Percentiles rank a stretch among this genome's conserved stretches.
phyloP scores from a whole-genome alignment of 92 coral and sea anemone species.

The Bergia sp. region DNA sequence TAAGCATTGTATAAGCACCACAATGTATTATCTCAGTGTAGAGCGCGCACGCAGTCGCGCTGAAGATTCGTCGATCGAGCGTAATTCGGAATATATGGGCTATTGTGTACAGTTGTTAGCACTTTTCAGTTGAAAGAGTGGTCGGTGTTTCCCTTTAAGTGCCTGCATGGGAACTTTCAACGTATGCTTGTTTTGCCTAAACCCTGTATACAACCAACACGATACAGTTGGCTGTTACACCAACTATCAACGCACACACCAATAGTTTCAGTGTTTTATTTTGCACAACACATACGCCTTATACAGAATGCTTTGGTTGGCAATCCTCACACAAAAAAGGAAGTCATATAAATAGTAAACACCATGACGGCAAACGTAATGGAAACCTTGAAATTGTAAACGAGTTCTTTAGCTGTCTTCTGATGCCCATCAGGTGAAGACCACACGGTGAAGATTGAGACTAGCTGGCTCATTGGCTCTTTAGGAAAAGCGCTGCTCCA shows the following conservation, averaged over 20 bases:
- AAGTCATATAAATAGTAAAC: no score
- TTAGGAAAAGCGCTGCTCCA: slow-evolving; percentile 95
- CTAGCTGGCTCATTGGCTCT: slow-evolving; percentile 70
- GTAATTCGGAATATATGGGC: no score
- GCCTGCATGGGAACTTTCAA: no score
- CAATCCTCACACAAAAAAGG: neutral
- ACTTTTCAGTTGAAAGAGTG: no score
- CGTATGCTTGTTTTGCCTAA: neutral
- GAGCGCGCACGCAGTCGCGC: no score
- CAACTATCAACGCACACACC: neutral
- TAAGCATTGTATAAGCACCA: no score
- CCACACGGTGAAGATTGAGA: neutral
- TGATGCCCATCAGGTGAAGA: neutral
- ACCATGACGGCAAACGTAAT: neutral
- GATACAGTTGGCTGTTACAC: neutral
- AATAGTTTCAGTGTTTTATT: neutral
- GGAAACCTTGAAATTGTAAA: no score
- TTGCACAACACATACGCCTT: neutral
- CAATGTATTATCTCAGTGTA: no score
- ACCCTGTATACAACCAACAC: neutral
- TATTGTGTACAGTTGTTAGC: no score
- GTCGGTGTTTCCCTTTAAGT: no score
- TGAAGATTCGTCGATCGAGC: no score
- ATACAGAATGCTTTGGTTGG: neutral
- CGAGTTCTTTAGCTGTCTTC: neutral